These are phyloP conservation scores for Trematomus bernacchii DNA, from an alignment of 2,797 vertebrate genomes.

Conservation along the genomic window DNA sequence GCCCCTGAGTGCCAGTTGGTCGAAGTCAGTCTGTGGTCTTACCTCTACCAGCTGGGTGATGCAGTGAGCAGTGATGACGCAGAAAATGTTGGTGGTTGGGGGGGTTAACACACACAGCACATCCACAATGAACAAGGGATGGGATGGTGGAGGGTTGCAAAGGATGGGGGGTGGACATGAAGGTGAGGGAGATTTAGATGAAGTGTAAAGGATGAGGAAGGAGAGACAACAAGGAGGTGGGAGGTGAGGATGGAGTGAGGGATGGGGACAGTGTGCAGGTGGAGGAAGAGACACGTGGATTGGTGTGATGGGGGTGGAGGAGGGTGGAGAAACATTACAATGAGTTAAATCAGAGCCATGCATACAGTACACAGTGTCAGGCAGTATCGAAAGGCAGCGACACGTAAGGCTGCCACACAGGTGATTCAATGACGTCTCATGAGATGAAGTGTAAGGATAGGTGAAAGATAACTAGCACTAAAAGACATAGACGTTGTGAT, in stretches of 20 bases:
- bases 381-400: slow-evolving; percentile 46
- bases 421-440: slow-evolving; percentile 26
- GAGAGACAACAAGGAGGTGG: slow-evolving; percentile 45
- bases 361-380: slow-evolving; percentile 66
- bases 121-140: slow-evolving; percentile 81
- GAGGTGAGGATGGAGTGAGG: slow-evolving; percentile 32
- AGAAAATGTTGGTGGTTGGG: slow-evolving; percentile 72
- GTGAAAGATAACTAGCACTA: neutral
- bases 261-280: slow-evolving; percentile 28
- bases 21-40: slow-evolving; percentile 74
- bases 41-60: slow-evolving; percentile 88
- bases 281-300: slow-evolving; percentile 50
- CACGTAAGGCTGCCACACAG: slow-evolving; percentile 21
- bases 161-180: slow-evolving; percentile 13
- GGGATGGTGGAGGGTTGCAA: slow-evolving; percentile 53
- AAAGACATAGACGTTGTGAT: neutral
- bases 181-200: slow-evolving; percentile 9
- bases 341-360: slow-evolving; percentile 86
- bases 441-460: slow-evolving; percentile 43
- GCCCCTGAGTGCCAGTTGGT: slow-evolving; percentile 48
- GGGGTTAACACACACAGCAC: slow-evolving; percentile 81
- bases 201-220: slow-evolving; percentile 15
- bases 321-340: slow-evolving; percentile 84
- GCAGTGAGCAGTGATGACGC: slow-evolving; percentile 84
- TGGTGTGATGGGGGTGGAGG: slow-evolving; percentile 55